phyloP scores from a whole-genome alignment of 92 coral and sea anemone genomes.

The Porites cylindrica region DNA sequence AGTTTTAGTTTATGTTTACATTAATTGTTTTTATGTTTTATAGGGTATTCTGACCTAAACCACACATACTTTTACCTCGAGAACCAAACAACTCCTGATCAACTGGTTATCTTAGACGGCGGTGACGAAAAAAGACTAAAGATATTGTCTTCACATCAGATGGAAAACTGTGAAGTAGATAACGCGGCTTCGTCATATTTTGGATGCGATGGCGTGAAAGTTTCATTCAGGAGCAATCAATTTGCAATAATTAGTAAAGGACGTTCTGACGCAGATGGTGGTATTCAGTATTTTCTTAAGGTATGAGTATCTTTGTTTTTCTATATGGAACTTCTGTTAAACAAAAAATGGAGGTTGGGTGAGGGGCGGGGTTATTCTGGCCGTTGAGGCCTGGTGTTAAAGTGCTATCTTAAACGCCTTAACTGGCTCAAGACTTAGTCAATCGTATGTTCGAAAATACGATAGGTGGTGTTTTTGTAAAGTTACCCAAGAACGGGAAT shows the following conservation, averaged over 20 bases:
- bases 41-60: not conserved
- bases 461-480: too few species aligned
- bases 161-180: not conserved
- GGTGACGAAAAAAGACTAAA: not conserved
- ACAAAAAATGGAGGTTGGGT: too few species aligned
- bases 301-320: not conserved
- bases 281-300: constrained; percentile 4
- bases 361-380: too few species aligned
- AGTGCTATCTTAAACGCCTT: too few species aligned
- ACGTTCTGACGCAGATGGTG: not conserved
- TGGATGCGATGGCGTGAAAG: not conserved
- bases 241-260: not conserved
- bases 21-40: not conserved
- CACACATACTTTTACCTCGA: not conserved
- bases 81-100: not conserved
- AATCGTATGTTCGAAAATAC: too few species aligned
- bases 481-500: too few species aligned
- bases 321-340: too few species aligned
- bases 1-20: too few species aligned
- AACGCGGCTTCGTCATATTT: not conserved
- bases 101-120: not conserved
- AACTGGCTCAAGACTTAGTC: too few species aligned
- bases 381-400: too few species aligned
- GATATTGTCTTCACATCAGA: not conserved
- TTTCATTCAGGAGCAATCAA: not conserved